These are phyloP conservation scores for Nematostella vectensis DNA, from an alignment of 92 coral and sea anemone genomes.

Conservation along the genomic window DNA sequence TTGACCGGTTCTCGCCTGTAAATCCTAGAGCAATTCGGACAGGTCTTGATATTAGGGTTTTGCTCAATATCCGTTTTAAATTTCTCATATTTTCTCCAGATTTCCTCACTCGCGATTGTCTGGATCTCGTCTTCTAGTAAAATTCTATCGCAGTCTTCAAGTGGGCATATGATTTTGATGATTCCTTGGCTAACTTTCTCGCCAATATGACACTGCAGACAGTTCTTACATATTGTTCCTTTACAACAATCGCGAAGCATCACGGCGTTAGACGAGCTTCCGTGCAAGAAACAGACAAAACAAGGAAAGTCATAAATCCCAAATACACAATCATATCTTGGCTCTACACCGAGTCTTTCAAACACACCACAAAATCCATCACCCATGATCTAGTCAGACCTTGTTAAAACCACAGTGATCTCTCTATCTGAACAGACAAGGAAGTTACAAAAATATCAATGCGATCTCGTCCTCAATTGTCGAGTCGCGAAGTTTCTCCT, in stretches of 20 bases:
- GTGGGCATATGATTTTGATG: slow-evolving; percentile 66
- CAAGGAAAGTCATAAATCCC: slow-evolving; percentile 53
- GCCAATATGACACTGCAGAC: slow-evolving; percentile 57
- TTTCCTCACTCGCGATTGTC: slow-evolving; percentile 29
- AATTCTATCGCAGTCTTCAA: slow-evolving; percentile 64
- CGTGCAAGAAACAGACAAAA: slow-evolving; percentile 57
- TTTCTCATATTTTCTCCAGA: slow-evolving; percentile 43
- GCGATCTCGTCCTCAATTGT: too few species aligned
- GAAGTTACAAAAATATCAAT: too few species aligned
- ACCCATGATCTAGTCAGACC: too few species aligned
- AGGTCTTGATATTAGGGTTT: slow-evolving; percentile 68
- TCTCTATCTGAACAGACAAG: too few species aligned
- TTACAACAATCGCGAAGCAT: slow-evolving; percentile 57
- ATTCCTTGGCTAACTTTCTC: slow-evolving; percentile 62
- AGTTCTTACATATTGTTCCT: slow-evolving; percentile 49
- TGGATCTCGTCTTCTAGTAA: slow-evolving; percentile 43
- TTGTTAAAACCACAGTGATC: too few species aligned
- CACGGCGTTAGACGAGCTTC: slow-evolving; percentile 38
- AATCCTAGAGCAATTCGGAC: slow-evolving; percentile 81
- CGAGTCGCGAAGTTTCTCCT: too few species aligned
- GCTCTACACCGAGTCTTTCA: slow-evolving; percentile 4
- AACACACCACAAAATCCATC: too few species aligned
- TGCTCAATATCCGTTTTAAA: slow-evolving; percentile 67
- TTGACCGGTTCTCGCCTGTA: slow-evolving; percentile 16
- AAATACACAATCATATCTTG: slow-evolving; percentile 29